Evolutionary conservation across 2,888 invertebrate species (phyloP), one percentile per base, ranked within the genome.

Genomic region (Philhelius pedissequus): DNA sequence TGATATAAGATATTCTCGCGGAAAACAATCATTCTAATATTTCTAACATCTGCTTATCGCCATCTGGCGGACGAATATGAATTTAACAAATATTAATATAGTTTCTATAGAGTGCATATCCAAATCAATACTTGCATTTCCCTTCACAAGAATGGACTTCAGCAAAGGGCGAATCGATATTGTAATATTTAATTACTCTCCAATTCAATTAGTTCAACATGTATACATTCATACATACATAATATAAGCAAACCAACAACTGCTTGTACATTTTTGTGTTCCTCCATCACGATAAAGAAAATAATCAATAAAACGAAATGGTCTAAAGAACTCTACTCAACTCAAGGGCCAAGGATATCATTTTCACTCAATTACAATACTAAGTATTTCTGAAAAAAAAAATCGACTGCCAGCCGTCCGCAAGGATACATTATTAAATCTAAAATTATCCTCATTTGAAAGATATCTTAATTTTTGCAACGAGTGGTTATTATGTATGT

Each of bases 381-480:
- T 54, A n/a, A n/a, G n/a, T n/a, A n/a, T 62, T 50, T 32, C 30
- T 8, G 18, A 43, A 5, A 25, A 8, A 22, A 13, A 5, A 52
- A 60, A 45, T 30, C 8, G 20, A 40, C 9, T 9, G 11, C 32
- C 58, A 52, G 25, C 22, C 35, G n/a, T n/a, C n/a, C n/a, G n/a
- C n/a, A 70, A 70, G 69, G 68, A 79, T 58, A 69, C 74, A 18
- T 75, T 58, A 69, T 58, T 70, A 70, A 74, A 83, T 79, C 74
- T 74, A 43, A 83, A 83, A 83, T 74, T 75, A 69, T 75, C 27
- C 38, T 75, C 64, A 32, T 66, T 69, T 64, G 62, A 79, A 74
- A 68, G 68, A 68, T 35, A 40, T 54, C 48, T 64, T 30, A 32
- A n/a, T 43, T 40, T 30, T 43, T 35, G 48, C 48, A 60, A 60